Conservation (phyloP, 1,140 invertebrate species). For the Diorhabda elongata region DNA sequence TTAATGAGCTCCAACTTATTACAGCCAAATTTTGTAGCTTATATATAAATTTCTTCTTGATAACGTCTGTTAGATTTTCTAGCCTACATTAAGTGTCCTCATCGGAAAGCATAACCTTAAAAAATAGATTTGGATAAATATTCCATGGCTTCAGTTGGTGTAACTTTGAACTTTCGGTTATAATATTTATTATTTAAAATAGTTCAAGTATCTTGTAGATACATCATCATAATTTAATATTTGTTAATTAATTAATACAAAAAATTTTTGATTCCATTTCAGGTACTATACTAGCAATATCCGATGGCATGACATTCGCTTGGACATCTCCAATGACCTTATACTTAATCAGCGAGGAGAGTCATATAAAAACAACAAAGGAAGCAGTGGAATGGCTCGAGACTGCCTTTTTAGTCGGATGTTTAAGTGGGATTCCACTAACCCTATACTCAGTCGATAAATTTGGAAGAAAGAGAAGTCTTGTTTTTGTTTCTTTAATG, state of each 20-base stretch:
- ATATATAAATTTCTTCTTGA: no score
- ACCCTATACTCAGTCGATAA: slow-evolving; percentile 55
- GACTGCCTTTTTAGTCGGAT: slow-evolving; percentile 58
- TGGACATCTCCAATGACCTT: slow-evolving; percentile 61
- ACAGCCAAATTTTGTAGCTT: no score
- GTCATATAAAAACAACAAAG: slow-evolving; percentile 37
- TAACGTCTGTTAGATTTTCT: no score
- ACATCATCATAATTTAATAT: no score
- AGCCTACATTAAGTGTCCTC: no score
- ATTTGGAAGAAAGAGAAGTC: slow-evolving; percentile 60
- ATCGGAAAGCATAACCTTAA: no score
- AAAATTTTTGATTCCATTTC: slow-evolving; percentile 7
- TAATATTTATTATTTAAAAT: no score
- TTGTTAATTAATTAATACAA: background rate
- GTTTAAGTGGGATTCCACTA: slow-evolving; percentile 56
- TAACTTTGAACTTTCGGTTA: no score
- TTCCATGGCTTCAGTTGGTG: no score
- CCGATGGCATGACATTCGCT: slow-evolving; percentile 45
- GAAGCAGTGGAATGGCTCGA: slow-evolving; percentile 57
- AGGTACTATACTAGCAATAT: slow-evolving; percentile 35
- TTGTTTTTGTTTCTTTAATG: slow-evolving; percentile 54
- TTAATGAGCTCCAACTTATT: no score
- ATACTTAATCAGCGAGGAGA: slow-evolving; percentile 41
- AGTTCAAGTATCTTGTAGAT: no score
- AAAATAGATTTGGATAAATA: no score